phyloP scores from a whole-genome alignment of 2,888 invertebrate species.

The Cepaea hortensis region DNA sequence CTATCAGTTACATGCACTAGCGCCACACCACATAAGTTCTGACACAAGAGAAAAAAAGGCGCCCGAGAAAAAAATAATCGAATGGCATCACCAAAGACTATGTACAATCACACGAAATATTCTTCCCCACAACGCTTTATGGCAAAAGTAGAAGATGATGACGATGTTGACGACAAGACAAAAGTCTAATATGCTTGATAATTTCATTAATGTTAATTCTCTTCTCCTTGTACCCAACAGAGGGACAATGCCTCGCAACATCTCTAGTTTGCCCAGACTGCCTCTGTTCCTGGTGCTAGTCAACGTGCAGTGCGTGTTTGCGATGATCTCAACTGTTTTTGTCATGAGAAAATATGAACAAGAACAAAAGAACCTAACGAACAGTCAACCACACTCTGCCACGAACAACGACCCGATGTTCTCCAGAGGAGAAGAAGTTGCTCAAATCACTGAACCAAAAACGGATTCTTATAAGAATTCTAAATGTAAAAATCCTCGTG shows the following conservation, averaged over 20 bases:
- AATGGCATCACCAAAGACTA: no score
- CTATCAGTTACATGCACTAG: no score
- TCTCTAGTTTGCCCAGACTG: not conserved
- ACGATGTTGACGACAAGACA: no score
- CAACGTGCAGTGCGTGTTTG: constrained; percentile 2
- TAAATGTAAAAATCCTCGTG: not conserved
- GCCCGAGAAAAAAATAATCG: no score
- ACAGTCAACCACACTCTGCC: not conserved
- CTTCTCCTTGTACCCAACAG: not conserved
- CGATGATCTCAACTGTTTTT: not conserved
- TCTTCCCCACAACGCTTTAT: no score
- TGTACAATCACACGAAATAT: no score
- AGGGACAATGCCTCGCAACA: not conserved
- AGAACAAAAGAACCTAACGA: not conserved
- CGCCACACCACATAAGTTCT: no score
- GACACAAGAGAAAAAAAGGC: no score
- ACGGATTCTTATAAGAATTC: not conserved
- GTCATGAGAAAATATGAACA: not conserved
- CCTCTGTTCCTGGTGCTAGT: not conserved
- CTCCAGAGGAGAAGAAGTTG: not conserved
- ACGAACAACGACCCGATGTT: not conserved
- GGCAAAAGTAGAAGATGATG: no score
- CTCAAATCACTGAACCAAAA: not conserved
- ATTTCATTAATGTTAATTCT: not conserved
- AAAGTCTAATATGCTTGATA: no score